Percentiles rank a stretch among this genome's conserved stretches.
These are phyloP conservation scores for Ceratoteleas bidentatus DNA, from an alignment of 1,140 invertebrate species.

Conservation along the genomic window DNA sequence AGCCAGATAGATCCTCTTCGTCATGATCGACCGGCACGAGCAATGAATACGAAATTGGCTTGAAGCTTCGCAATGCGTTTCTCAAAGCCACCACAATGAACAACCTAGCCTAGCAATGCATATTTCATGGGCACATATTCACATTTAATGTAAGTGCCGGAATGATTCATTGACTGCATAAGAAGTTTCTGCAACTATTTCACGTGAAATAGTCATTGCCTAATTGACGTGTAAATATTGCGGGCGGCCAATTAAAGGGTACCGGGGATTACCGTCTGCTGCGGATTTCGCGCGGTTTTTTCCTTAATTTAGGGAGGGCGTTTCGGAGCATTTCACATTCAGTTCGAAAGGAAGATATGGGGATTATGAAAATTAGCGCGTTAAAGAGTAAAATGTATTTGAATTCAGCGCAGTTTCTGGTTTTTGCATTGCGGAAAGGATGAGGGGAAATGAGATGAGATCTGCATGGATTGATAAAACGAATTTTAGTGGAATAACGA, in stretches of 20 bases:
- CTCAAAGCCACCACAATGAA: constrained; percentile 68
- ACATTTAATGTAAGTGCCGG: constrained; percentile 58
- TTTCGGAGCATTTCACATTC: background rate
- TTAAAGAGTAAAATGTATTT: background rate
- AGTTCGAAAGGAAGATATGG: background rate
- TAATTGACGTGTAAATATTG: constrained; percentile 28
- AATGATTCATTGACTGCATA: constrained; percentile 57
- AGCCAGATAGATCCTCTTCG: constrained; percentile 59
- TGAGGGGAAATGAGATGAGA: no score
- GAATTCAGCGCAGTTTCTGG: background rate
- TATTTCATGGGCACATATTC: constrained; percentile 67
- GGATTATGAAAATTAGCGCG: background rate
- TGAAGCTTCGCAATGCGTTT: constrained; percentile 65
- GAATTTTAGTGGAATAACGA: no score
- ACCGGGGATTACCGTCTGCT: background rate
- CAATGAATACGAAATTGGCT: constrained; percentile 68
- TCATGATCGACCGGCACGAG: constrained; percentile 65
- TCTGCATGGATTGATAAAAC: no score
- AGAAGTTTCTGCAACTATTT: constrained; percentile 49
- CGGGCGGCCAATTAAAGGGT: background rate
- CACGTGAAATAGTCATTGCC: constrained; percentile 13
- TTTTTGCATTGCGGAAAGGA: no score
- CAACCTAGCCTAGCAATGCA: constrained; percentile 65
- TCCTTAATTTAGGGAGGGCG: background rate
- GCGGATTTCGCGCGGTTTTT: background rate